phyloP scores from a whole-genome alignment of 2,888 invertebrate genomes.

The Apotomis betuletana region DNA sequence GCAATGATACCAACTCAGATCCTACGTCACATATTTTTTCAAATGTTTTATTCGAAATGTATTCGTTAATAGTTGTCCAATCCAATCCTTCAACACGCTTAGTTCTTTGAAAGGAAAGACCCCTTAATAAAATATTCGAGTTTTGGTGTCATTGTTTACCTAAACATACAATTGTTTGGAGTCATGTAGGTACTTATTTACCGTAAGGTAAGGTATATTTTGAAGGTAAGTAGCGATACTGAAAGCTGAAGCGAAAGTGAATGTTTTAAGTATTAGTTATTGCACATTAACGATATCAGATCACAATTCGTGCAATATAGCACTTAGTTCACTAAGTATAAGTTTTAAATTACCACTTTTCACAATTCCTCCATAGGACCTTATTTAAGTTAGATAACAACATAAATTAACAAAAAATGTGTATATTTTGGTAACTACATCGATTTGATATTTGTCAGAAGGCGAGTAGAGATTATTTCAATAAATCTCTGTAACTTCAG shows the following conservation, averaged over 20 bases:
- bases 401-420: constrained; percentile 48
- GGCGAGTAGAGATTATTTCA: constrained; percentile 58
- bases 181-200: no score
- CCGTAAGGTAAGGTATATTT: background rate
- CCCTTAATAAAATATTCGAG: constrained; percentile 46
- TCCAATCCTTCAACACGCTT: background rate
- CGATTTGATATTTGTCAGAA: constrained; percentile 44
- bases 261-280: constrained; percentile 45
- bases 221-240: constrained; percentile 8
- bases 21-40: no score
- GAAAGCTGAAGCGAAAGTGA: constrained; percentile 45
- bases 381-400: constrained; percentile 41
- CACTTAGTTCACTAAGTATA: constrained; percentile 54
- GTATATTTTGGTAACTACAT: constrained; percentile 56
- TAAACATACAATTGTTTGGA: background rate
- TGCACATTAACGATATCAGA: constrained; percentile 53
- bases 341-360: constrained; percentile 49
- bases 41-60: no score
- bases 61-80: no score
- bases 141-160: constrained; percentile 19
- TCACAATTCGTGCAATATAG: constrained; percentile 60
- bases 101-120: background rate
- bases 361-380: constrained; percentile 38
- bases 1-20: no score
- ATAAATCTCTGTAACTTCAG: constrained; percentile 46